These are phyloP conservation scores for Zaprionus capensis DNA, from an alignment of 1,140 invertebrate genomes.

Conservation along the genomic window DNA sequence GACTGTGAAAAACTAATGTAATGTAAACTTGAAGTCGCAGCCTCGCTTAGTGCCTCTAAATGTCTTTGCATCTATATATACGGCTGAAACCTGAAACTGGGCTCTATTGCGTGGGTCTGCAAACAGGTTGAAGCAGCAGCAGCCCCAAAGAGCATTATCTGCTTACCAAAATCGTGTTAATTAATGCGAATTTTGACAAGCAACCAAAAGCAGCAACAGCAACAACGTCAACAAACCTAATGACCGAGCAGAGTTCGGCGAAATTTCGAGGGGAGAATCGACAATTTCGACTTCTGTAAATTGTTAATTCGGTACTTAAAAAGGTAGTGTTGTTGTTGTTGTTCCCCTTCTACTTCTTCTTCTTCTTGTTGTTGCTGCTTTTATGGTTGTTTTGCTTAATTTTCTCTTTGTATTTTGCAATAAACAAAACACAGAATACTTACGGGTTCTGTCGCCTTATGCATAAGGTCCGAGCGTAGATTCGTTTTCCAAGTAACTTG, in stretches of 20 bases:
- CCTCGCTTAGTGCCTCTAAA: slow-evolving; percentile 45
- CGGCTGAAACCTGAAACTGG: neutral
- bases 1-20: slow-evolving; percentile 72
- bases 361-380: slow-evolving; percentile 9
- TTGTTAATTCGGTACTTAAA: slow-evolving; percentile 43
- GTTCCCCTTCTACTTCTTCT: slow-evolving; percentile 5
- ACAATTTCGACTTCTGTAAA: slow-evolving; percentile 30
- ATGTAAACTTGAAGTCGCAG: slow-evolving; percentile 64
- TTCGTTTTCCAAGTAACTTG: slow-evolving; percentile 70
- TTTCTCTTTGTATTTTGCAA: slow-evolving; percentile 57
- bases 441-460: slow-evolving; percentile 63
- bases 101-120: slow-evolving; percentile 57
- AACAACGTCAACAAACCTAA: neutral
- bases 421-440: slow-evolving; percentile 63
- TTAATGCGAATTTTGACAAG: slow-evolving; percentile 46
- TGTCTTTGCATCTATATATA: slow-evolving; percentile 4
- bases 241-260: neutral
- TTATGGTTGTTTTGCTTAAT: slow-evolving; percentile 8
- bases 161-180: slow-evolving; percentile 45
- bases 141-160: slow-evolving; percentile 19
- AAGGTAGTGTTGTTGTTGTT: slow-evolving; percentile 1
- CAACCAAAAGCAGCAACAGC: neutral
- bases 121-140: slow-evolving; percentile 57
- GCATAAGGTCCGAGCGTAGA: slow-evolving; percentile 57
- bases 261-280: slow-evolving; percentile 12